Conservation (phyloP, 2,113 vertebrate genomes). For the Pristiophorus japonicus region DNA sequence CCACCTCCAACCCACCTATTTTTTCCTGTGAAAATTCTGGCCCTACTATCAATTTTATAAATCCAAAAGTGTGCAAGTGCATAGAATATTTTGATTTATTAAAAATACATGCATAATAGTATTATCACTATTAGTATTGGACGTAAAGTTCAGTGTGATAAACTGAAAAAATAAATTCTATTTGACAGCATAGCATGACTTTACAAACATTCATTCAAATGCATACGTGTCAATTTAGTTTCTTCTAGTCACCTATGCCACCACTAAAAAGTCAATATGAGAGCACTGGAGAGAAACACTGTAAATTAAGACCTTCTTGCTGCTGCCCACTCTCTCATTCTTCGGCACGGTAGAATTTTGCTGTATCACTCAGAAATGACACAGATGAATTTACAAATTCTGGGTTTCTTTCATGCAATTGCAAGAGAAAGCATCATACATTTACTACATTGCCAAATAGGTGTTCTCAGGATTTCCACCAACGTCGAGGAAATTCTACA, state of each 20-base stretch:
- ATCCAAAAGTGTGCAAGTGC: background rate
- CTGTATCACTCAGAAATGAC: constrained; percentile 10
- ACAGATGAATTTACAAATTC: background rate
- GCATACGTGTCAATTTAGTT: background rate
- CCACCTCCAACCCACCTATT: no score
- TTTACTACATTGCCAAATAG: background rate
- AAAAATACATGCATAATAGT: background rate
- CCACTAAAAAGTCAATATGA: background rate
- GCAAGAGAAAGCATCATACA: background rate
- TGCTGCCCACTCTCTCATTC: no score
- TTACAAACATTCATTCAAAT: background rate
- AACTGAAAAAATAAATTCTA: background rate
- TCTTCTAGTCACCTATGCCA: background rate
- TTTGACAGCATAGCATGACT: background rate
- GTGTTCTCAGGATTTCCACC: background rate
- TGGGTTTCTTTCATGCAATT: background rate
- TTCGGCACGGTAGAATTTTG: background rate
- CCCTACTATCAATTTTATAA: background rate
- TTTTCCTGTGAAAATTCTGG: no score
- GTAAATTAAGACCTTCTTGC: background rate
- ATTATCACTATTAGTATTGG: background rate
- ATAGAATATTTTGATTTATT: background rate
- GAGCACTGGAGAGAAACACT: background rate
- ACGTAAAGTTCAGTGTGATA: background rate
- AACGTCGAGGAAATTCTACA: background rate